Base-by-base conservation (phyloP, 2,113 vertebrate genomes). In the Boleophthalmus pectinirostris region DNA sequence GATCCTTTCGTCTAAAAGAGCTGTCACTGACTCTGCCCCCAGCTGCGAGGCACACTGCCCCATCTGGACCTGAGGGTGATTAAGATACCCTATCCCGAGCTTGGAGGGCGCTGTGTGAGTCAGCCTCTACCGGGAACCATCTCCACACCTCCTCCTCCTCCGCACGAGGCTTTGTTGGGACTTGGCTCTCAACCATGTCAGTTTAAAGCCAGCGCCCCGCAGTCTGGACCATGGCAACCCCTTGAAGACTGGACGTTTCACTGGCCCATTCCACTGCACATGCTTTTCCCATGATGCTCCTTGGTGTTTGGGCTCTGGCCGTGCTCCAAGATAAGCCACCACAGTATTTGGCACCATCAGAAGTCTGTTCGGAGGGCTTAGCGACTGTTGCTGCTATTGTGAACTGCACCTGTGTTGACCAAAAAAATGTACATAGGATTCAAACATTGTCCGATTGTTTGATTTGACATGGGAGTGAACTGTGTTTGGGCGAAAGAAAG, bases 281-380 rank as follows among this genome's bases (percentile, higher is more conserved):
- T 80, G 73, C 79, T 82, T 83, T 80, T 78, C 79, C 65, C 58
- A 77, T 84, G 81, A 85, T 74, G 73, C 72, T 33, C 56, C 54
- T 23, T 2, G 29, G 66, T 53, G 46, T 77, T 61, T 70, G 14
- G 61, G 58, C 51, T 4, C 43, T 75, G 63, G 72, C 0, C 69
- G 66, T 57, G 56, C 63, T 46, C 58, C 56, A 76, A 23, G 35
- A 64, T n/a, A 20, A 70, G 68, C 29, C 75, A 58, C 5, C 45
- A 69, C 64, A 15, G 0, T 6, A 4, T 73, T 66, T 60, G 54
- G 63, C 68, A 77, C 10, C 70, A 38, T 45, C 57, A 46, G 60
- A 61, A 35, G n/a, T n/a, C n/a, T n/a, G n/a, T n/a, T n/a, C n/a
- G n/a, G n/a, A n/a, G n/a, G n/a, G 56, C 38, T 65, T 58, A 21